Evolutionary conservation across 2,797 vertebrate genomes (phyloP), one percentile per base, ranked within the genome.

Genomic region (Pseudotriccus pelzelni): DNA sequence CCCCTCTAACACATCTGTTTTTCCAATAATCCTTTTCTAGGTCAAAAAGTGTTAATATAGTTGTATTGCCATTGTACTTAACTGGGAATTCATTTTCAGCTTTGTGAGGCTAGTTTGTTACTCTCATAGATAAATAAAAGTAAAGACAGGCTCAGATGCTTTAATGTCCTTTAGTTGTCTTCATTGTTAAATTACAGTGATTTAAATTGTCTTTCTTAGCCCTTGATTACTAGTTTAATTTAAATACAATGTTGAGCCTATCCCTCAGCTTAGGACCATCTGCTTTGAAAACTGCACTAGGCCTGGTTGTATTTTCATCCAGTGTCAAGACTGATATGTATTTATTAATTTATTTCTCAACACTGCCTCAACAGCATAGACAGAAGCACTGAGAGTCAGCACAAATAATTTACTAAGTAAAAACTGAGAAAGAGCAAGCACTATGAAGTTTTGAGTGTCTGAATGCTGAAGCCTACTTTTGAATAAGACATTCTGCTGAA

Each of bases 321-420:
- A 19, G 12, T 8, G 41, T 50, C 10, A 87, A 82, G 7, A 30
- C 14, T 68, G 6, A 21, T 17, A n/a, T 64, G n/a, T 25, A 25
- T 37, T 47, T 24, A 18, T 28, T 22, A 43, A 6, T 20, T 63
- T 50, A 11, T 25, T 70, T 64, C 34, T 49, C 32, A 69, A 41
- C 0, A 0, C 7, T 22, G 5, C 9, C 15, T 53, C 7, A 34
- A 17, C 5, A 70, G 34, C 25, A 20, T 13, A 44, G n/a, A 85
- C 4, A 14, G 9, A 80, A 37, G 2, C 22, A 67, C 2, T 43
- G 9, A 64, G 22, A 37, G 8, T 14, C 27, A 64, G 37, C 10
- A 78, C 11, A 60, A 64, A 50, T 36, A 34, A 63, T 8, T 56
- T 27, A 20, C 1, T 14, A 27, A 2, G 7, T 67, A 16, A 68